phyloP scores from a whole-genome alignment of 30 jellyfish, hydroid and myxozoan species.

The Cassiopea xamachana region DNA sequence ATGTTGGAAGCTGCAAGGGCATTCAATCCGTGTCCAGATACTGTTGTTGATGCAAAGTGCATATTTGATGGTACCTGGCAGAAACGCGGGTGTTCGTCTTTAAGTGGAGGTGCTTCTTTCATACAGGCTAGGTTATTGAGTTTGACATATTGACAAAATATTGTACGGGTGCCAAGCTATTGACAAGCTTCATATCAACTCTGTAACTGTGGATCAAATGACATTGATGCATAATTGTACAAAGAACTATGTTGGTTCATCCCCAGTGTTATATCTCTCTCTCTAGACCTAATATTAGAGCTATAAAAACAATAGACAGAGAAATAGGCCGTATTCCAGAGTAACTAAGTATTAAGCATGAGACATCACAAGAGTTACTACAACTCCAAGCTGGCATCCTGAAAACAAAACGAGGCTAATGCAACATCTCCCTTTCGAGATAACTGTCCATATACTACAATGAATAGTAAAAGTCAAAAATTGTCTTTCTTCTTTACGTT shows the following conservation, averaged over 20 bases:
- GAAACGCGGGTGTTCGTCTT: constrained; percentile 21
- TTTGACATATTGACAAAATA: neutral
- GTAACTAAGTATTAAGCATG: no score
- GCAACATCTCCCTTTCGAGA: no score
- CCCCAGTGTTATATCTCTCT: neutral
- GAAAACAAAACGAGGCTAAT: no score
- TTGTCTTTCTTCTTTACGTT: no score
- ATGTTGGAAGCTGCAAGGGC: constrained; percentile 11
- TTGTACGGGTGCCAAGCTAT: constrained; percentile 5
- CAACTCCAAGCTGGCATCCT: no score
- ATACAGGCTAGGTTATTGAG: neutral
- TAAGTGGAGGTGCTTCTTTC: neutral
- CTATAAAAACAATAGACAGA: no score
- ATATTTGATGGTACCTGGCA: constrained; percentile 60
- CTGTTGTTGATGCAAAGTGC: constrained; percentile 18
- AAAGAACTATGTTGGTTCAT: constrained; percentile 22
- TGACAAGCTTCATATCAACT: neutral
- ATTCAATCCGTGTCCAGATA: neutral
- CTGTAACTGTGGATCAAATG: no score
- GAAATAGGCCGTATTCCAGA: no score
- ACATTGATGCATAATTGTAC: neutral
- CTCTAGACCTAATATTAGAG: no score
- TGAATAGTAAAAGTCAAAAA: no score
- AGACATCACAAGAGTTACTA: no score
- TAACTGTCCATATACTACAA: no score